phyloP scores from a whole-genome alignment of 2,888 invertebrate genomes.

The Dione vanillae region DNA sequence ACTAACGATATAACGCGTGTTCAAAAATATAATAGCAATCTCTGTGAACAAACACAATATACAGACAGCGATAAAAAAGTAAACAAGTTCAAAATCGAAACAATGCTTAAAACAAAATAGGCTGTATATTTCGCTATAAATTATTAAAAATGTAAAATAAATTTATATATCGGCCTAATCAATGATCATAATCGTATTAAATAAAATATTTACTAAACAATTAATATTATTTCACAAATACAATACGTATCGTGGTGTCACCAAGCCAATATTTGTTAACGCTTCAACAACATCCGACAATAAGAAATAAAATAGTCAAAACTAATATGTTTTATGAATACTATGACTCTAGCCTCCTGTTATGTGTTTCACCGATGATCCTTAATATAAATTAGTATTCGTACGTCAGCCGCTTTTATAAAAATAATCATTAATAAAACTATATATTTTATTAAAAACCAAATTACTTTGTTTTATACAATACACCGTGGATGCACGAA shows the following conservation, averaged over 20 bases:
- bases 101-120: constrained; percentile 30
- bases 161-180: constrained; percentile 38
- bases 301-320: constrained; percentile 21
- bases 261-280: neutral
- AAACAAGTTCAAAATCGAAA: constrained; percentile 42
- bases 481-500: neutral
- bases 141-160: constrained; percentile 38
- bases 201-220: constrained; percentile 17
- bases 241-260: neutral
- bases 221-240: constrained; percentile 15
- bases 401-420: constrained; percentile 45
- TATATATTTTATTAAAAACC: neutral
- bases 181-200: neutral
- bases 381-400: constrained; percentile 76
- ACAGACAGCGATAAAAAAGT: constrained; percentile 62
- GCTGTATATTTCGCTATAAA: constrained; percentile 50
- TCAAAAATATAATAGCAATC: constrained; percentile 53
- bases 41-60: constrained; percentile 73
- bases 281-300: neutral
- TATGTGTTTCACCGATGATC: constrained; percentile 64
- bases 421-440: neutral
- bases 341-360: constrained; percentile 66
- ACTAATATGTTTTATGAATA: constrained; percentile 40
- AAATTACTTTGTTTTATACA: neutral
- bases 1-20: constrained; percentile 36